Evolutionary conservation across 2,888 invertebrate genomes (phyloP).

Genomic region (Horisme vitalbata): DNA sequence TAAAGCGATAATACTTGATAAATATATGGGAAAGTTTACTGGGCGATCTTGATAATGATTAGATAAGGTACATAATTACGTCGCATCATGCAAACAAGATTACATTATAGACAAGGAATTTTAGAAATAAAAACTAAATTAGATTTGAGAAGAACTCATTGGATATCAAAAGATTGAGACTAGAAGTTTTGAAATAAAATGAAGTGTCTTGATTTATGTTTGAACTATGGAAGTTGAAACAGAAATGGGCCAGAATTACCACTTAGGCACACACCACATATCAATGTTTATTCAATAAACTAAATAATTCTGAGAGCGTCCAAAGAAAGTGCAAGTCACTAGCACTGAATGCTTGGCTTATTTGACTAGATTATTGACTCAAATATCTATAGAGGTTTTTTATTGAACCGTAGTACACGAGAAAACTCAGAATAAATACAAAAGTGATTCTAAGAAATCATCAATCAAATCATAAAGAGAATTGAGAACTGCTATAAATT

Average conservation of each 20-base stretch:
- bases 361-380: constrained; percentile 4
- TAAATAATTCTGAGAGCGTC: constrained; percentile 31
- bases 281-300: constrained; percentile 35
- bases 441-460: too few species aligned
- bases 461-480: not conserved
- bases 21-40: constrained; percentile 48
- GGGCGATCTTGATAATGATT: constrained; percentile 56
- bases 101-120: not conserved
- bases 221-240: too few species aligned
- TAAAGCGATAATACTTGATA: constrained; percentile 33
- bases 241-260: constrained; percentile 38
- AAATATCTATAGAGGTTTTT: constrained; percentile 3
- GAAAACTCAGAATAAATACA: too few species aligned
- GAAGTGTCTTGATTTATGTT: too few species aligned
- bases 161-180: not conserved
- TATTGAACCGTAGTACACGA: too few species aligned
- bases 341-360: constrained; percentile 7
- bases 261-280: too few species aligned
- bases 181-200: too few species aligned
- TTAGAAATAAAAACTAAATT: too few species aligned
- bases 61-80: constrained; percentile 36
- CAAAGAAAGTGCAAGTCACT: constrained; percentile 47
- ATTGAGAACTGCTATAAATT: not conserved
- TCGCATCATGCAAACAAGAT: too few species aligned
- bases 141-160: too few species aligned